Evolutionary conservation across 2,888 invertebrate species (phyloP).

Genomic region (Eupeodes latifasciatus): DNA sequence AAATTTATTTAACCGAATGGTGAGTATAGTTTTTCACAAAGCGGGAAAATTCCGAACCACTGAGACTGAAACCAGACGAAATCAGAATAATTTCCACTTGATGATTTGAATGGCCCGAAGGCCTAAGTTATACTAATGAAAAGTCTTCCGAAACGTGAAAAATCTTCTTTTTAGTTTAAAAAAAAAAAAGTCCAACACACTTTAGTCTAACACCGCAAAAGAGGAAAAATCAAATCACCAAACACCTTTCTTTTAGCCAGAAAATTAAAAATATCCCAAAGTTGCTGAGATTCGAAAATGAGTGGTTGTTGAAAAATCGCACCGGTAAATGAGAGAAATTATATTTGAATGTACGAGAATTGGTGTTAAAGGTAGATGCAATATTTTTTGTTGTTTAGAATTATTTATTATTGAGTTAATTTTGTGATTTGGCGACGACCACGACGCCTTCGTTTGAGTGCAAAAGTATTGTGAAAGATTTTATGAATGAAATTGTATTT

Average conservation of each 20-base stretch:
- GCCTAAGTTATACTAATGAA: constrained; percentile 71
- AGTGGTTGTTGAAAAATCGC: constrained; percentile 23
- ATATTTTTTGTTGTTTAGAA: not conserved
- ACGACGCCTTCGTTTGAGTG: constrained; percentile 2
- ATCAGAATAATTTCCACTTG: constrained; percentile 65
- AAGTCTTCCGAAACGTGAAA: constrained; percentile 54
- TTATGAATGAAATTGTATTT: constrained; percentile 23
- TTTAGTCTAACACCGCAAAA: constrained; percentile 24
- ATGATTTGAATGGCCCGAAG: constrained; percentile 75
- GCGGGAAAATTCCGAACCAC: constrained; percentile 36
- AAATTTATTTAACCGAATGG: constrained; percentile 10
- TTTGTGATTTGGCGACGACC: not conserved
- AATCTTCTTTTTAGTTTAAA: constrained; percentile 30
- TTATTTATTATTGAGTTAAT: constrained; percentile 8
- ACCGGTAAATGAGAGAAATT: constrained; percentile 22
- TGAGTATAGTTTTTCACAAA: constrained; percentile 25
- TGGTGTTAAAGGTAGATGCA: constrained; percentile 29
- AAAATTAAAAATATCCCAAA: constrained; percentile 62
- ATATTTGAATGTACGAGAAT: not conserved
- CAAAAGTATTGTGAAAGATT: not conserved
- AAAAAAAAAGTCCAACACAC: constrained; percentile 50
- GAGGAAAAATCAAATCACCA: constrained; percentile 10
- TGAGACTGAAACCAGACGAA: constrained; percentile 40
- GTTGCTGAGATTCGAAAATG: constrained; percentile 33
- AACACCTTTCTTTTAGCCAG: constrained; percentile 66